A percentile compares a stretch with the other conserved stretches of the same genome.
Evolutionary conservation across 2,113 vertebrate species (phyloP).

Genomic region (Oryzias curvinotus): DNA sequence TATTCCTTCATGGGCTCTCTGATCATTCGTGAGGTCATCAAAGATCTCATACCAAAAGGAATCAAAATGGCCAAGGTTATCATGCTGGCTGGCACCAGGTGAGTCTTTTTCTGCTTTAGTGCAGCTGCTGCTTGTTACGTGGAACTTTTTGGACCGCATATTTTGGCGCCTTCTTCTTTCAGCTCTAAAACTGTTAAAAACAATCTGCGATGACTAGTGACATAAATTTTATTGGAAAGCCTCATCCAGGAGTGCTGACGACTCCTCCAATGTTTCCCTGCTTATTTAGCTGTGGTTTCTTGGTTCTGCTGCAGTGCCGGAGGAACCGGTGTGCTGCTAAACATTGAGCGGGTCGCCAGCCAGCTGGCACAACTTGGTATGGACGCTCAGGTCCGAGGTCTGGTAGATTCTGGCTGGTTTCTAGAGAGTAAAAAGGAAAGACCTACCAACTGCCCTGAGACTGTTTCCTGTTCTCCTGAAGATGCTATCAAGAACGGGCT

Average conservation of each 20-base stretch:
- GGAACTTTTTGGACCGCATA: constrained; percentile 39
- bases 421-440: constrained; percentile 79
- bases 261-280: constrained; percentile 51
- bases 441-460: constrained; percentile 75
- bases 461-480: constrained; percentile 76
- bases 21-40: constrained; percentile 84
- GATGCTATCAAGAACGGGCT: constrained; percentile 82
- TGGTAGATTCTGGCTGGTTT: constrained; percentile 86
- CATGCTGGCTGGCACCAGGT: constrained; percentile 83
- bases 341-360: constrained; percentile 80
- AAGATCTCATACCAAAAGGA: constrained; percentile 81
- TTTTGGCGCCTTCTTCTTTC: constrained; percentile 56
- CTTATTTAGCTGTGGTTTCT: constrained; percentile 10
- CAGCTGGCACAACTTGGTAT: constrained; percentile 78
- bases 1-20: constrained; percentile 83
- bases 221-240: constrained; percentile 59
- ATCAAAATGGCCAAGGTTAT: constrained; percentile 83
- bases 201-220: constrained; percentile 46
- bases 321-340: constrained; percentile 83
- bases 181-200: constrained; percentile 54
- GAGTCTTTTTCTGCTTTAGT: constrained; percentile 27
- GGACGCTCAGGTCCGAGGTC: constrained; percentile 80
- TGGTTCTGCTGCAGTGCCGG: constrained; percentile 74
- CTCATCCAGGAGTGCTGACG: constrained; percentile 38
- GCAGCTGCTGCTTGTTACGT: constrained; percentile 27